A percentile compares a stretch with the other conserved stretches of the same genome.
Conservation (phyloP, 1,140 invertebrate genomes). For the Drosophila truncata region DNA sequence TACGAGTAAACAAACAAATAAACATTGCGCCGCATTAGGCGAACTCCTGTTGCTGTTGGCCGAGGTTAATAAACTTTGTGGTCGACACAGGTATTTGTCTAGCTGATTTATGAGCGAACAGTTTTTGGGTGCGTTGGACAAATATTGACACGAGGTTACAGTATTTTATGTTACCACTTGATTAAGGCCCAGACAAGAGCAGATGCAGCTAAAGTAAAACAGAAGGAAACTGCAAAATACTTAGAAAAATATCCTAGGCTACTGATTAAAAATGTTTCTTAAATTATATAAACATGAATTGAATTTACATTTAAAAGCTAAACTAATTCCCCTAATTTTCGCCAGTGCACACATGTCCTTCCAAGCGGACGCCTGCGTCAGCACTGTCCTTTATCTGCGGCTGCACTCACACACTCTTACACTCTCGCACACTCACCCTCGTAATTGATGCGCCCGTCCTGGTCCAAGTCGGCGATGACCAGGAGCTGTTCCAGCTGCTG, state of each 20-base stretch:
- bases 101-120: conserved; percentile 74
- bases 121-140: conserved; percentile 44
- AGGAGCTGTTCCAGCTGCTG: conserved; percentile 90
- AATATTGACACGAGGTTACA: conserved; percentile 66
- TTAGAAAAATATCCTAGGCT: background rate
- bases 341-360: conserved; percentile 40
- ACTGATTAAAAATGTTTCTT: background rate
- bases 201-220: conserved; percentile 2
- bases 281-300: background rate
- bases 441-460: conserved; percentile 92
- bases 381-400: conserved; percentile 47
- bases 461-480: conserved; percentile 90
- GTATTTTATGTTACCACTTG: conserved; percentile 67
- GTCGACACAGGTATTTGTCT: conserved; percentile 61
- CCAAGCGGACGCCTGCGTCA: conserved; percentile 52
- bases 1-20: conserved; percentile 68
- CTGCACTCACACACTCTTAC: conserved; percentile 14
- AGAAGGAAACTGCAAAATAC: no score
- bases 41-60: conserved; percentile 34
- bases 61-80: conserved; percentile 73
- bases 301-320: background rate
- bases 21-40: conserved; percentile 46
- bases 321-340: conserved; percentile 8
- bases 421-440: conserved; percentile 87
- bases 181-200: conserved; percentile 55